Evolutionary conservation across 2,797 vertebrate genomes (phyloP).

Genomic region (Uromys caudimaculatus): DNA sequence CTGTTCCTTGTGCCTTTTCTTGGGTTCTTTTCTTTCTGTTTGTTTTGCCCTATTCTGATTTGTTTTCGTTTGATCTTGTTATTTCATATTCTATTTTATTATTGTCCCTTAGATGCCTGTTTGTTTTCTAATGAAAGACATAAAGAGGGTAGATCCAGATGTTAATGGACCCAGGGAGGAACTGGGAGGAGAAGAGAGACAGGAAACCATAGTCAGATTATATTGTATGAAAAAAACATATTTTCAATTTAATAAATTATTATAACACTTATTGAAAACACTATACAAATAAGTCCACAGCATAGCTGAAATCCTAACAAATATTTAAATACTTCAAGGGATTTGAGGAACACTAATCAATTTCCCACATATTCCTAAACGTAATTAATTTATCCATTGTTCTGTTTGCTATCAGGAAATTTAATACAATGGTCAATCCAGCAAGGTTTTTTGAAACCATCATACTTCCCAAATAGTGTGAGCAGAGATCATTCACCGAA

Average conservation of each 20-base stretch:
- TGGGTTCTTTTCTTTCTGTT: background rate
- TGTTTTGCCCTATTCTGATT: background rate
- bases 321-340: background rate
- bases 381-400: background rate
- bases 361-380: background rate
- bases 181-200: background rate
- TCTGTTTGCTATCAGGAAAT: background rate
- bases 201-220: background rate
- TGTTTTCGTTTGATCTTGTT: background rate
- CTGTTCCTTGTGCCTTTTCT: background rate
- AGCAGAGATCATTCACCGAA: background rate
- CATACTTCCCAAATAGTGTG: background rate
- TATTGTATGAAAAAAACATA: background rate
- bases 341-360: background rate
- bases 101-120: background rate
- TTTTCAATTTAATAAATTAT: background rate
- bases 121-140: background rate
- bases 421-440: background rate
- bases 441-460: background rate
- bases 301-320: slow-evolving; percentile 15
- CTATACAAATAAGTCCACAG: background rate
- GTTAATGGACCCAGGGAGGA: background rate
- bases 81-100: background rate
- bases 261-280: background rate
- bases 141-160: background rate